Percentiles rank a stretch among this genome's conserved stretches.
Conservation (phyloP, 1,140 invertebrate species). For the Araneus ventricosus region DNA sequence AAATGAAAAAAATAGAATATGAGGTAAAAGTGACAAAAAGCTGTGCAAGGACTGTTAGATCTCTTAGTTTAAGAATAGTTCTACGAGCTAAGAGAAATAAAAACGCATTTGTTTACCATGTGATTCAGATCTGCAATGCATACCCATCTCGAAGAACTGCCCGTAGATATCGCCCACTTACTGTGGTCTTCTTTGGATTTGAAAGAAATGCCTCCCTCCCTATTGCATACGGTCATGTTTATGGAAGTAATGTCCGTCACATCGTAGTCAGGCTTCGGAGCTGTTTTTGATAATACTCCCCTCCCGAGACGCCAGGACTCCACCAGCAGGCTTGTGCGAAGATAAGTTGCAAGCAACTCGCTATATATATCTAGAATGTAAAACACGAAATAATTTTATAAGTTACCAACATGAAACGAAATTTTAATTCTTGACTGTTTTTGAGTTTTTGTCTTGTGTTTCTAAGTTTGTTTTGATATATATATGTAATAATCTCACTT, state of each 20-base stretch:
- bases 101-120: slow-evolving; percentile 83
- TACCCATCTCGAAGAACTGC: slow-evolving; percentile 84
- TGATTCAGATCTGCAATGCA: slow-evolving; percentile 97
- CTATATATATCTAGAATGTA: slow-evolving; percentile 87
- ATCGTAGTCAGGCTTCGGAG: slow-evolving; percentile 76
- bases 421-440: no score
- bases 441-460: no score
- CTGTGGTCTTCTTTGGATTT: slow-evolving; percentile 87
- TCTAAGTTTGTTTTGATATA: no score
- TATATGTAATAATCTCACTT: no score
- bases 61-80: no score
- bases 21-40: no score
- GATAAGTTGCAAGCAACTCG: slow-evolving; percentile 87
- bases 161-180: slow-evolving; percentile 91
- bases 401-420: no score
- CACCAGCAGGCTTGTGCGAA: slow-evolving; percentile 86
- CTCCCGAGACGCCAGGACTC: slow-evolving; percentile 93
- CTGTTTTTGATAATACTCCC: no score
- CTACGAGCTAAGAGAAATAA: no score
- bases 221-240: slow-evolving; percentile 15
- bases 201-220: slow-evolving; percentile 11
- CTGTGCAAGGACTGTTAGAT: no score
- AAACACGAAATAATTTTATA: no score
- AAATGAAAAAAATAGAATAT: no score
- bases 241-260: slow-evolving; percentile 78